phyloP scores from a whole-genome alignment of 2,888 invertebrate species.

The Meganola albula region DNA sequence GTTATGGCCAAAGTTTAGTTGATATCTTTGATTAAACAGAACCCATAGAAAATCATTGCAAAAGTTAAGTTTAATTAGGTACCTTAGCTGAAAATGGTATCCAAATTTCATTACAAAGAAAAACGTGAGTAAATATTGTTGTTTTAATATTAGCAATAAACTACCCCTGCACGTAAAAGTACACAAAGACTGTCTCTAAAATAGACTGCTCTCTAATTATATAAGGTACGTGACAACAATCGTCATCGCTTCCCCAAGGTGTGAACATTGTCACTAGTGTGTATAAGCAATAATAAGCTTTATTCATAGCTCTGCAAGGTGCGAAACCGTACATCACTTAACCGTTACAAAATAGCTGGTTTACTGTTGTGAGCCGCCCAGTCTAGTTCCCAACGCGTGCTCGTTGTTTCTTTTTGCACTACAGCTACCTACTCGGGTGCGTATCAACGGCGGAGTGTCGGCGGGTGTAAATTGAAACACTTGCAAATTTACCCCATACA shows the following conservation, averaged over 20 bases:
- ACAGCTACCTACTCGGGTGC: constrained; percentile 64
- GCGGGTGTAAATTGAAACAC: constrained; percentile 77
- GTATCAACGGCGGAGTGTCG: constrained; percentile 65
- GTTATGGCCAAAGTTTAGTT: too few relatives aligned
- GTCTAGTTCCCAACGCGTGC: constrained; percentile 32
- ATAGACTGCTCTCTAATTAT: not conserved
- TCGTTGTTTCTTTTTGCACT: constrained; percentile 71
- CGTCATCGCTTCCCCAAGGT: not conserved
- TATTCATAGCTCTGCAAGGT: constrained; percentile 11
- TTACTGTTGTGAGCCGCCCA: constrained; percentile 17
- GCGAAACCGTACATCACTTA: constrained; percentile 24
- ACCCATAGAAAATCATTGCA: too few relatives aligned
- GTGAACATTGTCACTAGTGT: not conserved
- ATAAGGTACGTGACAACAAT: not conserved
- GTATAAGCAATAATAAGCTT: not conserved
- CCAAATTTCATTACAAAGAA: too few relatives aligned
- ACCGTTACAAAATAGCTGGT: constrained; percentile 29
- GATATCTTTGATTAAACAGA: too few relatives aligned
- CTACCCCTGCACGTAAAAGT: too few relatives aligned
- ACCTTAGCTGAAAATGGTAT: too few relatives aligned
- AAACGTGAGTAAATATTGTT: too few relatives aligned
- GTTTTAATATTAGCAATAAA: too few relatives aligned
- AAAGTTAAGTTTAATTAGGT: too few relatives aligned
- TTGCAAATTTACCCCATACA: constrained; percentile 76
- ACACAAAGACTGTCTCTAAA: not conserved